Evolutionary conservation across 2,113 vertebrate genomes (phyloP), one percentile per base, ranked within the genome.

Genomic region (Camelus bactrianus): DNA sequence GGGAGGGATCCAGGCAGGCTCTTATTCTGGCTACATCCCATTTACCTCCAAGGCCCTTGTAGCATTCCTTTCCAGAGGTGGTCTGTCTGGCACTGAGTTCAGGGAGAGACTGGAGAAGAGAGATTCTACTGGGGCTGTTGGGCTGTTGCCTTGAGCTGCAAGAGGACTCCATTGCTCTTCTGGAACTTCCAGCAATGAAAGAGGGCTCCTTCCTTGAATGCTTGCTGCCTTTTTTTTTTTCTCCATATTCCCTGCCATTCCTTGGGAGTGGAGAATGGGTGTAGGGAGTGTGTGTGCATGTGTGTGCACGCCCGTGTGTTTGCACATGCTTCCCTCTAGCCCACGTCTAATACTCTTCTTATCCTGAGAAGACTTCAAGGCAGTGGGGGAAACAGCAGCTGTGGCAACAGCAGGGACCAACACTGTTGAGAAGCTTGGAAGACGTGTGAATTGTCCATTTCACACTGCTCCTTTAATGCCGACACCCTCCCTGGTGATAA

Each of bases 381-480:
- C 56, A 28, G 50, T 42, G 7, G 50, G 75, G 30, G 69, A 30
- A 19, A 2, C 6, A 0, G 91, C 0, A 7, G 64, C 79, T 0
- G 24, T n/a, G 90, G 94, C 70, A 56, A 70, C 90, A 73, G 81
- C 81, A 35, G 97, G 91, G 30, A 72, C 70, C 0, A 4, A 42
- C 48, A 6, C 72, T 90, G 90, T 73, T 67, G 95, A 50, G 87
- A 87, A 80, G 72, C 1, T 3, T 0, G 15, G 64, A 64, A 81
- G 91, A 97, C 10, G 97, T 98, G 97, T 91, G 95, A 98, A 98
- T 96, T 97, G 97, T 94, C 97, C 97, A 56, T 95, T 98, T 97
- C 94, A 93, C 97, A 93, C 96, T 12, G 90, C 62, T 96, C 92
- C 91, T 93, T 96, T 94, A 91, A 91, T 93, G 91, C 67, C 2